Conservation (phyloP, 64 coral and sea anemone genomes). For the Actinia equina region DNA sequence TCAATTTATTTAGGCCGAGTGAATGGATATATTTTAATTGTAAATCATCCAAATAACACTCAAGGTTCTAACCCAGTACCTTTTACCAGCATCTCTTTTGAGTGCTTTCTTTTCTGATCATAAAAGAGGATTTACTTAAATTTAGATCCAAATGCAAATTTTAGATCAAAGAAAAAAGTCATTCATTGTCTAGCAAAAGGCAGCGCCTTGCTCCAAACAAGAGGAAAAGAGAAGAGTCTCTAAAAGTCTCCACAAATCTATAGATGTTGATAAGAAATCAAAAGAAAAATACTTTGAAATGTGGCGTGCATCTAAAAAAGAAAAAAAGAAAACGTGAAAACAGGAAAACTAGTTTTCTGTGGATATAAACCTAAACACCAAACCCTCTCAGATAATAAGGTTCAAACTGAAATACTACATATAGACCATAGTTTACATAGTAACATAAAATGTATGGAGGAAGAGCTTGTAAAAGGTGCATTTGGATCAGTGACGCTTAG, state of each 20-base stretch:
- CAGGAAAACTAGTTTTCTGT: not conserved
- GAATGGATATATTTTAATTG: too few relatives aligned
- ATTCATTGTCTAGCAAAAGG: constrained; percentile 40
- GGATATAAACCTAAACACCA: not conserved
- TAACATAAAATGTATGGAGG: not conserved
- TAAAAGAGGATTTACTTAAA: constrained; percentile 56
- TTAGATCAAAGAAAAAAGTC: constrained; percentile 43
- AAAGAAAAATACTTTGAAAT: constrained; percentile 75
- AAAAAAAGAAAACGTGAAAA: constrained; percentile 42
- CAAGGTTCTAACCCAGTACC: constrained; percentile 25
- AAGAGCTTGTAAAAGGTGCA: constrained; percentile 6
- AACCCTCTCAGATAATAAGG: not conserved
- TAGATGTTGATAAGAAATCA: constrained; percentile 34
- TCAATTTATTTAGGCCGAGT: too few relatives aligned
- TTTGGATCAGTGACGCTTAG: constrained; percentile 17
- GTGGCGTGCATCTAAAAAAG: constrained; percentile 59
- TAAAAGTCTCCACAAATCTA: constrained; percentile 13
- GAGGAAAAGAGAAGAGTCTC: constrained; percentile 52
- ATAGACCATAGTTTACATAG: not conserved
- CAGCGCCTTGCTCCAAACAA: constrained; percentile 53
- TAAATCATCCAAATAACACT: not conserved
- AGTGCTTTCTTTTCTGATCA: constrained; percentile 30
- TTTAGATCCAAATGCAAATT: constrained; percentile 40
- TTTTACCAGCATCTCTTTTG: constrained; percentile 61
- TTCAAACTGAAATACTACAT: not conserved